phyloP scores from a whole-genome alignment of 1,140 invertebrate genomes.

The Apis laboriosa region DNA sequence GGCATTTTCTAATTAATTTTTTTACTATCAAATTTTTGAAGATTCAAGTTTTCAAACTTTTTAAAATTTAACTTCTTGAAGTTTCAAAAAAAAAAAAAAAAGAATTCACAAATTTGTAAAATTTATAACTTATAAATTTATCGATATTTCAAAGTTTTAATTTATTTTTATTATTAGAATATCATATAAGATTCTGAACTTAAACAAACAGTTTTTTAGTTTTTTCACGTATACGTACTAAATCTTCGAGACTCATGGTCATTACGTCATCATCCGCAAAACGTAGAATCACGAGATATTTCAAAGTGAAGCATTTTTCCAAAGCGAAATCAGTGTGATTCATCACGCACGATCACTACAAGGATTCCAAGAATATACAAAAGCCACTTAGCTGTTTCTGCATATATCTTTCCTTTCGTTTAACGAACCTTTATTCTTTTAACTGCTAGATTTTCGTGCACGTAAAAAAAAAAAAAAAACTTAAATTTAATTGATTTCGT shows the following conservation, averaged over 20 bases:
- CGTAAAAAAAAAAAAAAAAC: background rate
- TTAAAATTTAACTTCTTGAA: too few relatives aligned
- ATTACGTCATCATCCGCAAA: background rate
- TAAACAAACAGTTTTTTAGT: background rate
- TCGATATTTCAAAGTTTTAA: too few relatives aligned
- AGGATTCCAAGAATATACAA: background rate
- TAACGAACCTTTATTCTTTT: slow-evolving; percentile 14
- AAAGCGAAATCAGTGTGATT: slow-evolving; percentile 9
- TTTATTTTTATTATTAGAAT: too few relatives aligned
- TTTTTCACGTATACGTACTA: background rate
- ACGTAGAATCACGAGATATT: background rate
- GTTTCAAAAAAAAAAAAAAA: too few relatives aligned
- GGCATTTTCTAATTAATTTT: background rate
- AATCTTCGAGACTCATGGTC: background rate
- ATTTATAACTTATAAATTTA: too few relatives aligned
- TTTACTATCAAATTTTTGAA: background rate
- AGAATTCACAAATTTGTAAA: too few relatives aligned
- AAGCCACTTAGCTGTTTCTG: too few relatives aligned
- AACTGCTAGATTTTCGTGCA: background rate
- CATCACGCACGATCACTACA: background rate
- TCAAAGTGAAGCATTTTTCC: background rate
- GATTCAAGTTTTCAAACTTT: background rate
- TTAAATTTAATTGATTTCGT: background rate
- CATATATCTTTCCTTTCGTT: background rate
- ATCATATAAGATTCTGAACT: too few relatives aligned